A percentile compares a stretch with the other conserved stretches of the same genome.
Evolutionary conservation across 2,888 invertebrate genomes (phyloP).

Genomic region (Cosmorhoe ocellata): DNA sequence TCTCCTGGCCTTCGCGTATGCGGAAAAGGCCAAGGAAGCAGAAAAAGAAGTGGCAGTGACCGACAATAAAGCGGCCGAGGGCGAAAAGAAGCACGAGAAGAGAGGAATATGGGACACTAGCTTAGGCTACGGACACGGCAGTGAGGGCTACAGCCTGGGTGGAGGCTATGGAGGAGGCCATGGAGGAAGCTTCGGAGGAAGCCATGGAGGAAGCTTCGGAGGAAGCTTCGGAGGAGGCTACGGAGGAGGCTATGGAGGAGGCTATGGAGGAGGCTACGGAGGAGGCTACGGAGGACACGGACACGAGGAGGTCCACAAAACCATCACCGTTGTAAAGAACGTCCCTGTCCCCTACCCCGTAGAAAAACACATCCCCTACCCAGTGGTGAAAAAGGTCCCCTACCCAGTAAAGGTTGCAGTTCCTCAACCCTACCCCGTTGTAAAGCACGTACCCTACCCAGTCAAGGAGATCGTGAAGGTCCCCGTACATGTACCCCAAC

Average conservation of each 20-base stretch:
- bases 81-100: conserved; percentile 88
- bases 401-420: conserved; percentile 85
- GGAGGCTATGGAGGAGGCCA: conserved; percentile 34
- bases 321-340: conserved; percentile 88
- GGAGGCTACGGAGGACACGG: conserved; percentile 51
- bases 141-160: conserved; percentile 47
- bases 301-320: conserved; percentile 84
- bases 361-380: conserved; percentile 86
- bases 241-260: conserved; percentile 45
- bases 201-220: conserved; percentile 40
- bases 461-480: conserved; percentile 85
- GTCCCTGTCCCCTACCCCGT: conserved; percentile 88
- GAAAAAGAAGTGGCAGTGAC: conserved; percentile 82
- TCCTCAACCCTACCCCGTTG: conserved; percentile 86
- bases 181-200: conserved; percentile 48
- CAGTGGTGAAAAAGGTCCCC: conserved; percentile 85
- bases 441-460: conserved; percentile 85
- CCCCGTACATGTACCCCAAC: conserved; percentile 85
- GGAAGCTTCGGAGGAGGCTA: conserved; percentile 44
- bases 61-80: conserved; percentile 79
- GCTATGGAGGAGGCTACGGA: conserved; percentile 46
- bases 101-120: conserved; percentile 85
- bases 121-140: conserved; percentile 70
- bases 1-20: conserved; percentile 81
- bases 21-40: conserved; percentile 82